These are phyloP conservation scores for Agrochola lychnidis DNA, from an alignment of 2,888 invertebrate genomes.

Conservation along the genomic window DNA sequence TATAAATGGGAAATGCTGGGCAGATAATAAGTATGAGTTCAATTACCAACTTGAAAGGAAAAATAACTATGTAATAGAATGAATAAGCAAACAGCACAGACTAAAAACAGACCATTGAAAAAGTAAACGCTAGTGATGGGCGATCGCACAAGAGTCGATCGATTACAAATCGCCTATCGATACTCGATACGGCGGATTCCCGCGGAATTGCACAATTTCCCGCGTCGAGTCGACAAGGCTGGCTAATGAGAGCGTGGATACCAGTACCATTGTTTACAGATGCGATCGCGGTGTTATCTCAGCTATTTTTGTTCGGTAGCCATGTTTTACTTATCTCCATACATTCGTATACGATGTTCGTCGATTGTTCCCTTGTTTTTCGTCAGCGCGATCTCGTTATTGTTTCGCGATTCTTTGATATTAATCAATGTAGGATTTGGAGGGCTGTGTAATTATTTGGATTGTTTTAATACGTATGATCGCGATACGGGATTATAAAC, in stretches of 20 bases:
- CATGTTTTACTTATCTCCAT: slow-evolving; percentile 87
- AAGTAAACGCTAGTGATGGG: slow-evolving; percentile 62
- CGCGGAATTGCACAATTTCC: slow-evolving; percentile 85
- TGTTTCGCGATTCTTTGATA: slow-evolving; percentile 73
- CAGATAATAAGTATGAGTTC: too few relatives aligned
- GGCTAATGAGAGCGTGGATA: slow-evolving; percentile 89
- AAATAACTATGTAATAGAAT: slow-evolving; percentile 14
- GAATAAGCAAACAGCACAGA: slow-evolving; percentile 5
- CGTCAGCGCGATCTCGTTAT: slow-evolving; percentile 80
- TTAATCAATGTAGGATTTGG: slow-evolving; percentile 70
- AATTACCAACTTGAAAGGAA: background rate
- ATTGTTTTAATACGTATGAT: slow-evolving; percentile 73
- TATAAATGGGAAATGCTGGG: too few relatives aligned
- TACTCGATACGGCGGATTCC: slow-evolving; percentile 81
- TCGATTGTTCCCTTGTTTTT: slow-evolving; percentile 84
- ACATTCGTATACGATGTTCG: slow-evolving; percentile 80
- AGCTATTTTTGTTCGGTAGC: slow-evolving; percentile 87
- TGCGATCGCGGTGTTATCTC: slow-evolving; percentile 85
- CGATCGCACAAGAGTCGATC: slow-evolving; percentile 74
- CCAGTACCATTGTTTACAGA: slow-evolving; percentile 88
- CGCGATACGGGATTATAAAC: slow-evolving; percentile 64
- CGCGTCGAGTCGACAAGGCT: slow-evolving; percentile 81
- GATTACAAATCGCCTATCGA: slow-evolving; percentile 83
- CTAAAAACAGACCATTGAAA: slow-evolving; percentile 61
- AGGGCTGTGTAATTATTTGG: slow-evolving; percentile 74